Evolutionary conservation across 2,113 vertebrate species (phyloP).

Genomic region (Amia ocellicauda): DNA sequence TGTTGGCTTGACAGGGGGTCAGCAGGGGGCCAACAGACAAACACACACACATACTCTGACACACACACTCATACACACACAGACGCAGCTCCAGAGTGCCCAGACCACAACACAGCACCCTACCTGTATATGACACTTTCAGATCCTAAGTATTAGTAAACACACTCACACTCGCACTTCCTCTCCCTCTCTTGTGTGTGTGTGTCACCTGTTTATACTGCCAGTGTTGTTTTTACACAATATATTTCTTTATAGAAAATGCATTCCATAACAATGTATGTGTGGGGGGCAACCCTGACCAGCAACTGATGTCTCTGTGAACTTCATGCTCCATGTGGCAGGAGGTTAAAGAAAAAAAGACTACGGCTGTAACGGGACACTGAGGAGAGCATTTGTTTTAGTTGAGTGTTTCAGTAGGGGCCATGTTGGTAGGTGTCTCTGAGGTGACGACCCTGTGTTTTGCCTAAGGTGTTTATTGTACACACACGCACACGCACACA

Average conservation of each 20-base stretch:
- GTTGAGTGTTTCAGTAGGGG: too few relatives aligned
- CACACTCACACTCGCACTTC: background rate
- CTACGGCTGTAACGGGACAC: too few relatives aligned
- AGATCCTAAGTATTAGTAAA: constrained; percentile 13
- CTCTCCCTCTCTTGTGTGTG: background rate
- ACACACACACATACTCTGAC: background rate
- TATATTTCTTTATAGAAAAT: background rate
- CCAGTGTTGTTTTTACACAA: background rate
- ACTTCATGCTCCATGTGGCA: too few relatives aligned
- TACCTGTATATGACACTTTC: background rate
- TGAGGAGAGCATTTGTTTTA: too few relatives aligned
- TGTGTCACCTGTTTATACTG: constrained; percentile 17
- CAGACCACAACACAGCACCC: background rate
- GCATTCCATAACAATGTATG: too few relatives aligned
- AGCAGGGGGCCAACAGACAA: background rate
- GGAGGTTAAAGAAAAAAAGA: too few relatives aligned
- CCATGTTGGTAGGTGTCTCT: too few relatives aligned
- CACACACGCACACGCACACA: constrained; percentile 1
- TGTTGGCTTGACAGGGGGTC: too few relatives aligned
- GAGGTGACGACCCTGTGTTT: too few relatives aligned
- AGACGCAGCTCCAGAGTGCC: background rate
- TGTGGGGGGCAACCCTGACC: too few relatives aligned
- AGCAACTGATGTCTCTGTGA: too few relatives aligned
- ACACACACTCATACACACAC: background rate
- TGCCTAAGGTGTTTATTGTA: too few relatives aligned